Evolutionary conservation across 2,888 invertebrate genomes (phyloP).

Genomic region (Dinocampus coccinellae): DNA sequence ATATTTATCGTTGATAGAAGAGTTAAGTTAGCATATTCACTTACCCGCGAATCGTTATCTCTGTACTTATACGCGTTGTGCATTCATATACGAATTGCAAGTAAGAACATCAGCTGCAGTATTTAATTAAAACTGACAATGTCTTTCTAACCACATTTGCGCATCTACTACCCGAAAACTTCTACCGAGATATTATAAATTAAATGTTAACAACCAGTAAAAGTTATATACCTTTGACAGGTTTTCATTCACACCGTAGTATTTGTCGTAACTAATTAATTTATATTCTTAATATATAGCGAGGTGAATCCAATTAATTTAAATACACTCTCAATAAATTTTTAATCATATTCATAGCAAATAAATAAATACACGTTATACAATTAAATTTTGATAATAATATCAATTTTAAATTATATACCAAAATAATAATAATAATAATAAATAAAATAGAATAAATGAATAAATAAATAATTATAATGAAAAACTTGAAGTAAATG

Average conservation of each 20-base stretch:
- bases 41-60: constrained; percentile 32
- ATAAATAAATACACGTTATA: not conserved
- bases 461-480: no score
- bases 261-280: constrained; percentile 52
- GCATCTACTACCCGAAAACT: constrained; percentile 36
- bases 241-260: not conserved
- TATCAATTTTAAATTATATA: no score
- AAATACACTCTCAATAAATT: not conserved
- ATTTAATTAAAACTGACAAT: constrained; percentile 49
- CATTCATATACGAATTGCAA: constrained; percentile 29
- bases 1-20: constrained; percentile 13
- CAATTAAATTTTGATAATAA: no score
- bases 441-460: not conserved
- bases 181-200: constrained; percentile 42
- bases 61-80: constrained; percentile 20
- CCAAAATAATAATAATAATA: no score
- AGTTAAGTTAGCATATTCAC: constrained; percentile 12
- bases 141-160: constrained; percentile 21
- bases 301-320: not conserved
- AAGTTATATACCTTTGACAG: constrained; percentile 12
- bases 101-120: constrained; percentile 40
- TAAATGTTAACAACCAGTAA: constrained; percentile 39
- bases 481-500: no score
- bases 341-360: not conserved
- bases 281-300: constrained; percentile 43